These are phyloP conservation scores for Xestia c-nigrum DNA, from an alignment of 2,888 invertebrate genomes.

Conservation along the genomic window DNA sequence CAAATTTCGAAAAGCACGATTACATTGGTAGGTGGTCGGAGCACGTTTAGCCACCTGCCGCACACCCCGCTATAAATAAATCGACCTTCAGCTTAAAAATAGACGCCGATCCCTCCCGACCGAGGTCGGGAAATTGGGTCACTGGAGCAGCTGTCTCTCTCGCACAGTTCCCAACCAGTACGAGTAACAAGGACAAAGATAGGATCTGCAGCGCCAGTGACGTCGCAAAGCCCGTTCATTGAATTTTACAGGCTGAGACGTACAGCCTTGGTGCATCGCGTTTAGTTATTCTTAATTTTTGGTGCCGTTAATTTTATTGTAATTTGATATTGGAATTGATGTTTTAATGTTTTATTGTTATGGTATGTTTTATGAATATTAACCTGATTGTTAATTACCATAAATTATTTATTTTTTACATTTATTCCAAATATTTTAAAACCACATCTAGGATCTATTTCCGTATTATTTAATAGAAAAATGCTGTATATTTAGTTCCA, in stretches of 20 bases:
- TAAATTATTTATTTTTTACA: not conserved
- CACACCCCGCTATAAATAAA: constrained; percentile 87
- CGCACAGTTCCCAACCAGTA: constrained; percentile 57
- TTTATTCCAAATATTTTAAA: not conserved
- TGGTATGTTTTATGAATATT: too few species aligned
- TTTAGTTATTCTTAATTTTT: constrained; percentile 62
- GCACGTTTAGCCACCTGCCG: constrained; percentile 70
- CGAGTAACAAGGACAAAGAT: constrained; percentile 73
- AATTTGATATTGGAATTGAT: constrained; percentile 1
- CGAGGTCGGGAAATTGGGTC: constrained; percentile 90
- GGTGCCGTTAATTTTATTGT: constrained; percentile 13
- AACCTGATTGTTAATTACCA: not conserved
- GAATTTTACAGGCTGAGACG: constrained; percentile 84
- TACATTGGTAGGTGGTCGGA: constrained; percentile 58
- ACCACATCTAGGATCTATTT: not conserved
- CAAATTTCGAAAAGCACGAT: constrained; percentile 30
- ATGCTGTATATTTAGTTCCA: constrained; percentile 63
- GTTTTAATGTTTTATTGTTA: not conserved
- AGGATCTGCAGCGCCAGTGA: constrained; percentile 84
- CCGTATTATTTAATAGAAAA: constrained; percentile 19
- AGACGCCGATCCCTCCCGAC: constrained; percentile 87
- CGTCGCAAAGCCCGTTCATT: constrained; percentile 87
- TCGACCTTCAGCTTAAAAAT: constrained; percentile 90
- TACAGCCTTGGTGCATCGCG: constrained; percentile 77
- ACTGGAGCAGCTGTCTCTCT: constrained; percentile 78